Evolutionary conservation across 2,113 vertebrate genomes (phyloP).

Genomic region (Lanius ludovicianus): DNA sequence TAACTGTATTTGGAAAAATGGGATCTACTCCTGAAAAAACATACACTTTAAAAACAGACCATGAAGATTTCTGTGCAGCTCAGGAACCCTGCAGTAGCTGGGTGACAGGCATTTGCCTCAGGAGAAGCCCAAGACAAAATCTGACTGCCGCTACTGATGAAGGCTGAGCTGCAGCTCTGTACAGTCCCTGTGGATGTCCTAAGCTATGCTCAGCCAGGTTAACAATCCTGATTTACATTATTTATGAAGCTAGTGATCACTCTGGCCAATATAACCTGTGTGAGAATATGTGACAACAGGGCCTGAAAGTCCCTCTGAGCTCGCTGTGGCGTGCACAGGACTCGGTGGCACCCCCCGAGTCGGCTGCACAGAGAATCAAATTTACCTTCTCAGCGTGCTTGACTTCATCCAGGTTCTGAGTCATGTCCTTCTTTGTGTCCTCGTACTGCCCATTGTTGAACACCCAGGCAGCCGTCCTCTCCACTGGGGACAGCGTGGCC

Average conservation of each 20-base stretch:
- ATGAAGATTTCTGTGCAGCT: not conserved
- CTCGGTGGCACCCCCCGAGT: not conserved
- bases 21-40: not conserved
- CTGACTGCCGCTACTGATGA: not conserved
- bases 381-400: slow-evolving; percentile 89
- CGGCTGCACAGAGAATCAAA: not conserved
- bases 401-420: slow-evolving; percentile 78
- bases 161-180: not conserved
- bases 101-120: not conserved
- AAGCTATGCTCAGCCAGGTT: not conserved
- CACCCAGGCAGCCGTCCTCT: slow-evolving; percentile 96
- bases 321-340: not conserved
- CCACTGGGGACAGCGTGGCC: slow-evolving; percentile 92
- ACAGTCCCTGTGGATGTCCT: not conserved
- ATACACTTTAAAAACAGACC: not conserved
- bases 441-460: slow-evolving; percentile 95
- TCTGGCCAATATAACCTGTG: not conserved
- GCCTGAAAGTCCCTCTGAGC: not conserved
- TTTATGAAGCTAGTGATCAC: not conserved
- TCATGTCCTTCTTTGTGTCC: slow-evolving; percentile 79
- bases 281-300: not conserved
- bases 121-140: not conserved
- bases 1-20: not conserved
- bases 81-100: not conserved
- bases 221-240: not conserved